Evolutionary conservation across 2,113 vertebrate species (phyloP).

Genomic region (Lontra canadensis): DNA sequence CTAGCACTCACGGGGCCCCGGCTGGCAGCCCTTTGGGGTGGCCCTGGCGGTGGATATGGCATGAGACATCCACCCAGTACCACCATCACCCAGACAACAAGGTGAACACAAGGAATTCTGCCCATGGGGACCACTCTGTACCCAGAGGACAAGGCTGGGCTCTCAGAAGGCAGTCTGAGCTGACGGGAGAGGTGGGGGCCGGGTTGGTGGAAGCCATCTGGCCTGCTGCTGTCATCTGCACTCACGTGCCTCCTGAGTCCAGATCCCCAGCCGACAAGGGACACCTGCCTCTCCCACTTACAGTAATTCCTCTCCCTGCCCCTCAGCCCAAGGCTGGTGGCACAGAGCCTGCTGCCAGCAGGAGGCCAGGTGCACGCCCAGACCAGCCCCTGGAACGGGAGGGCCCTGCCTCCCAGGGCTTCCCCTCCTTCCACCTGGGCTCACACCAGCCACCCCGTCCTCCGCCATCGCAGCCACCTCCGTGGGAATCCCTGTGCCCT

Average conservation of each 20-base stretch:
- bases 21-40: slow-evolving; percentile 71
- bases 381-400: not conserved
- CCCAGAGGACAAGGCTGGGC: not conserved
- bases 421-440: not conserved
- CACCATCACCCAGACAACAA: slow-evolving; percentile 51
- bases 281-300: slow-evolving; percentile 53
- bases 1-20: slow-evolving; percentile 60
- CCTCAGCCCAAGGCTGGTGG: not conserved
- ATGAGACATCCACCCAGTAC: slow-evolving; percentile 41
- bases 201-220: not conserved
- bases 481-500: not conserved
- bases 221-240: slow-evolving; percentile 5
- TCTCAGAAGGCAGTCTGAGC: not conserved
- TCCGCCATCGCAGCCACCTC: not conserved
- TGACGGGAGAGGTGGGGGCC: not conserved
- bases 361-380: not conserved
- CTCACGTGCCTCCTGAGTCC: slow-evolving; percentile 54
- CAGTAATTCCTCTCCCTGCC: slow-evolving; percentile 48
- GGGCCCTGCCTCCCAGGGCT: not conserved
- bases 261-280: slow-evolving; percentile 17
- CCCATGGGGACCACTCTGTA: not conserved
- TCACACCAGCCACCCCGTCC: not conserved
- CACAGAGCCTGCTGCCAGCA: not conserved
- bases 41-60: slow-evolving; percentile 53
- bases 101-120: slow-evolving; percentile 1